A percentile compares a stretch with the other conserved stretches of the same genome.
Evolutionary conservation across 2,113 vertebrate genomes (phyloP).

Genomic region (Percopsis transmontana): DNA sequence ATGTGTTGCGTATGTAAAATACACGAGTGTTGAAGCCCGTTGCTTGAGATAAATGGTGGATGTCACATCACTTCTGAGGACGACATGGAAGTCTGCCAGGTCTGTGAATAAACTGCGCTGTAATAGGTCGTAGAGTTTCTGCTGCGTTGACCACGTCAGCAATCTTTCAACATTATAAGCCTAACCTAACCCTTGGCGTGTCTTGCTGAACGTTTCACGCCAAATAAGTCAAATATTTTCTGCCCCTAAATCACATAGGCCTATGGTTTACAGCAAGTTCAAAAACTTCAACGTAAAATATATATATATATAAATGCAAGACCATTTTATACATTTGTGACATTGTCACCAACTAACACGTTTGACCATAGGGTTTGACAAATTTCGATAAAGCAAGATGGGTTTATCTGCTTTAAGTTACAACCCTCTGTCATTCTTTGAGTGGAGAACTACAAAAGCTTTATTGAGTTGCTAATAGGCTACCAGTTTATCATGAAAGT

Average conservation of each 20-base stretch:
- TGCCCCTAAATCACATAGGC: background rate
- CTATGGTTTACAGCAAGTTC: no score
- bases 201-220: background rate
- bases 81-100: slow-evolving; percentile 23
- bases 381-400: no score
- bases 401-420: slow-evolving; percentile 3
- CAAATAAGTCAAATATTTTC: background rate
- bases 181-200: background rate
- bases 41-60: background rate
- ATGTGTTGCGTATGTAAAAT: slow-evolving; percentile 16
- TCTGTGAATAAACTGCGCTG: slow-evolving; percentile 17
- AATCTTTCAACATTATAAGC: background rate
- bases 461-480: background rate
- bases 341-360: no score
- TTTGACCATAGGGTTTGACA: no score
- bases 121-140: background rate
- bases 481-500: background rate
- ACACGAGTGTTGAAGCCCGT: background rate
- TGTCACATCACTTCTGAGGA: slow-evolving; percentile 42
- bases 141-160: background rate
- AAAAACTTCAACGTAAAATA: no score
- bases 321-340: no score
- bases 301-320: no score
- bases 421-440: background rate
- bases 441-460: background rate